These are phyloP conservation scores for Emys orbicularis DNA, from an alignment of 2,797 vertebrate genomes.

Conservation along the genomic window DNA sequence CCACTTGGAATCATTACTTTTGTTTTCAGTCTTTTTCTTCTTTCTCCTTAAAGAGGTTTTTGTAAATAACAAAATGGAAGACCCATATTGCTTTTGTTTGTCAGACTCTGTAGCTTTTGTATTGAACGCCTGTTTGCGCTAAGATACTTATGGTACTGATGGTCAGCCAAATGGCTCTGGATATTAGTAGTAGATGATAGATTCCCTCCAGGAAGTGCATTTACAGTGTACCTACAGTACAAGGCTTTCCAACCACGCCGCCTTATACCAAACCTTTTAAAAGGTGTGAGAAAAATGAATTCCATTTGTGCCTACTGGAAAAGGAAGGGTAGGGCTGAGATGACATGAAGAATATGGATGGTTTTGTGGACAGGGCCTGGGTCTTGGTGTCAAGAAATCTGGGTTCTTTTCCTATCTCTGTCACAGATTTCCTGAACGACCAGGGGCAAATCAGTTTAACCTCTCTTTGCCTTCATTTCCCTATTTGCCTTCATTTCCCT, in stretches of 20 bases:
- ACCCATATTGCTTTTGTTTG: constrained; percentile 22
- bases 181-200: neutral
- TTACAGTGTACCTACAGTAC: neutral
- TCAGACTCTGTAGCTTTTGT: constrained; percentile 4
- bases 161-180: neutral
- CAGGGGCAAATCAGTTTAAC: neutral
- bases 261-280: neutral
- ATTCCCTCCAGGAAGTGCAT: neutral
- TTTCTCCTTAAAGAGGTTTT: neutral
- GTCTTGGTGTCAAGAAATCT: neutral
- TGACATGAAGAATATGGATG: neutral
- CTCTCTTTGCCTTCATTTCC: neutral
- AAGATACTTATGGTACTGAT: neutral
- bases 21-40: neutral
- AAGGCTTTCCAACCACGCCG: neutral
- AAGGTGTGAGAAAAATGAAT: neutral
- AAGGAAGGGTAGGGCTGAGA: neutral
- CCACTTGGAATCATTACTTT: neutral
- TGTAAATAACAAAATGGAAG: constrained; percentile 43
- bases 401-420: neutral
- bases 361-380: neutral
- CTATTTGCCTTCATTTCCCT: neutral
- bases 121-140: constrained; percentile 50
- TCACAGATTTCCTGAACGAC: neutral
- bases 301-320: neutral